Evolutionary conservation across 2,888 invertebrate species (phyloP), one percentile per base, ranked within the genome.

Genomic region (Ramazzottius varieornatus): DNA sequence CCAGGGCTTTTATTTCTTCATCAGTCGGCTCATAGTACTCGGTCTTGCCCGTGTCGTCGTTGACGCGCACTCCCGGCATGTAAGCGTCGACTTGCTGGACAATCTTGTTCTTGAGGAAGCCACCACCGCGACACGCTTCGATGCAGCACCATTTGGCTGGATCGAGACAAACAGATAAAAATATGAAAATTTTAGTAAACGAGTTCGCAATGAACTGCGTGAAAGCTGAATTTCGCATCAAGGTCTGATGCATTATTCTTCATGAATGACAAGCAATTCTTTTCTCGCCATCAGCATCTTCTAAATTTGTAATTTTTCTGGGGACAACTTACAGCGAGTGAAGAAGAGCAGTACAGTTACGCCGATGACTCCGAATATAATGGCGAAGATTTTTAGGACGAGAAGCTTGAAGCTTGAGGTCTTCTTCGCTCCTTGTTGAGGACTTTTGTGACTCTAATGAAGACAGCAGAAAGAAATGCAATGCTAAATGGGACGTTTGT

Each of bases 21-120:
- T 54, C 54, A 4, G 54, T 54, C 29, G 54, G 54, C 29, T 54
- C 54, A 24, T 54, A 54, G 29, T 54, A 54, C 54, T 54, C 54
- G 4, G 54, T 54, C 24, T 29, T 54, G 8, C 54, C 54, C 29
- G 54, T 54, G 29, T 54, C 54, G 8, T 54, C 54, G 29, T 54
- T 29, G 29, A 54, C 54, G 16, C 54, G 20, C 54, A 54, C 24
- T 29, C 54, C 54, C 16, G 54, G 54, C 54, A 54, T 54, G 54
- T 54, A 54, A 4, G 54, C 54, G 24, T 54, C 54, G 24, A 54
- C 24, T 24, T 54, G 54, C 29, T 13, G 4, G 4, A 4, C 4
- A 4, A 54, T 16, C 24, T 54, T 4, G 29, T 54, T 54, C 24
- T 54, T 54, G 4, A 54, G 54, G 24, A 54, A 54, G 20, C 54